Conservation (phyloP, 1,140 invertebrate genomes). For the Contarinia nasturtii region DNA sequence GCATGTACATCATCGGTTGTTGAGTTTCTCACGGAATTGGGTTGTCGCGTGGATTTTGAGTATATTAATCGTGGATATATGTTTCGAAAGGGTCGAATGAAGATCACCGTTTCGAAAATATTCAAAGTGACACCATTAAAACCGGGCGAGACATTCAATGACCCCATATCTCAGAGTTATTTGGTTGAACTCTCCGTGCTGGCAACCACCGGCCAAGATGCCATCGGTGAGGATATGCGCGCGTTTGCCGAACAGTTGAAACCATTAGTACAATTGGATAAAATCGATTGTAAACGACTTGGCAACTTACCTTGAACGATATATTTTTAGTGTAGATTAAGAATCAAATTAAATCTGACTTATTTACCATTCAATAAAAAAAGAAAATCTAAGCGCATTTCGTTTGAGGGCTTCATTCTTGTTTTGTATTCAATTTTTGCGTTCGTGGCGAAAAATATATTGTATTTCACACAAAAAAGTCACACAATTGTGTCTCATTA, state of each 20-base stretch:
- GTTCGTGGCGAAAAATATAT: no score
- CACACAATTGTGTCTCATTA: no score
- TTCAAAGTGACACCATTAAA: slow-evolving; percentile 68
- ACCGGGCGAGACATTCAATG: slow-evolving; percentile 40
- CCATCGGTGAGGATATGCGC: slow-evolving; percentile 89
- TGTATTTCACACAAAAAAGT: no score
- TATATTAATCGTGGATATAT: slow-evolving; percentile 86
- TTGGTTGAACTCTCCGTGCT: slow-evolving; percentile 86
- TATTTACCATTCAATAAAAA: no score
- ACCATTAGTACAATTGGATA: slow-evolving; percentile 76
- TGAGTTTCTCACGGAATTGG: slow-evolving; percentile 82
- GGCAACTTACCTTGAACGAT: slow-evolving; percentile 29
- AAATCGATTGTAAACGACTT: slow-evolving; percentile 71
- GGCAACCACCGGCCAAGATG: slow-evolving; percentile 80
- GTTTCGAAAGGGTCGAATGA: slow-evolving; percentile 93
- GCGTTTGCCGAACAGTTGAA: slow-evolving; percentile 87
- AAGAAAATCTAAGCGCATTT: no score
- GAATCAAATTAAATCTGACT: no score
- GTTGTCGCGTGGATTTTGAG: slow-evolving; percentile 80
- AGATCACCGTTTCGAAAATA: slow-evolving; percentile 88
- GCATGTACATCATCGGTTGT: slow-evolving; percentile 74
- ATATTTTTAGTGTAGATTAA: no score
- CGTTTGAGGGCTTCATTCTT: no score
- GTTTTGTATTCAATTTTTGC: no score
- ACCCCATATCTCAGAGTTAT: slow-evolving; percentile 80